Evolutionary conservation across 2,888 invertebrate genomes (phyloP).

Genomic region (Linnaemya tessellans): DNA sequence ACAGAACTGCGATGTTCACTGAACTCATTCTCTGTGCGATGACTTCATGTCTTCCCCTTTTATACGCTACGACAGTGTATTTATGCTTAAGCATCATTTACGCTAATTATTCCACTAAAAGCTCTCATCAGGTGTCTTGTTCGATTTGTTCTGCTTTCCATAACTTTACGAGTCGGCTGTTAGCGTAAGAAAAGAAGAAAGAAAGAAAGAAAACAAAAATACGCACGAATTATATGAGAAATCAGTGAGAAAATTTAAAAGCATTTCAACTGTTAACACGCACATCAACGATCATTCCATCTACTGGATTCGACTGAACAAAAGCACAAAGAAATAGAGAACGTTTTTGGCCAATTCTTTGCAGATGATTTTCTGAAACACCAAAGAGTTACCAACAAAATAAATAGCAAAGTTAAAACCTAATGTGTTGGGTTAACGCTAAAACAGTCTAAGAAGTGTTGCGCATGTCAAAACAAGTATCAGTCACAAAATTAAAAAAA

Average conservation of each 20-base stretch:
- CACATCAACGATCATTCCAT: conserved; percentile 40
- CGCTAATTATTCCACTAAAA: neutral
- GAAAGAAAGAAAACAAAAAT: neutral
- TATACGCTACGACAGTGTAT: neutral
- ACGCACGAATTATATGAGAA: conserved; percentile 18
- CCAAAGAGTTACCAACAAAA: conserved; percentile 58
- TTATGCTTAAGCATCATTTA: neutral
- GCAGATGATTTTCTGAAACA: neutral
- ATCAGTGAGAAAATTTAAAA: conserved; percentile 36
- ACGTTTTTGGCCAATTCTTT: neutral
- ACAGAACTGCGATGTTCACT: no score
- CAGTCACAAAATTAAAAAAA: conserved; percentile 28
- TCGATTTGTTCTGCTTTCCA: neutral
- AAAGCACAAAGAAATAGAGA: neutral
- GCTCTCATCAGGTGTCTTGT: neutral
- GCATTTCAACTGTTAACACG: conserved; percentile 31
- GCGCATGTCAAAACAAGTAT: conserved; percentile 77
- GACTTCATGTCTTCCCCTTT: no score
- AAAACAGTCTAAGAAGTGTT: conserved; percentile 78
- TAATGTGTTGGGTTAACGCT: conserved; percentile 77
- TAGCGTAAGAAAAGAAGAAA: neutral
- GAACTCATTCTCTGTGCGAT: no score
- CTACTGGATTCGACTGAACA: neutral
- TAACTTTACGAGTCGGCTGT: neutral
- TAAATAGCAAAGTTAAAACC: conserved; percentile 80